Base-by-base conservation (phyloP, 1,140 invertebrate species). In the Belonocnema kinseyi region DNA sequence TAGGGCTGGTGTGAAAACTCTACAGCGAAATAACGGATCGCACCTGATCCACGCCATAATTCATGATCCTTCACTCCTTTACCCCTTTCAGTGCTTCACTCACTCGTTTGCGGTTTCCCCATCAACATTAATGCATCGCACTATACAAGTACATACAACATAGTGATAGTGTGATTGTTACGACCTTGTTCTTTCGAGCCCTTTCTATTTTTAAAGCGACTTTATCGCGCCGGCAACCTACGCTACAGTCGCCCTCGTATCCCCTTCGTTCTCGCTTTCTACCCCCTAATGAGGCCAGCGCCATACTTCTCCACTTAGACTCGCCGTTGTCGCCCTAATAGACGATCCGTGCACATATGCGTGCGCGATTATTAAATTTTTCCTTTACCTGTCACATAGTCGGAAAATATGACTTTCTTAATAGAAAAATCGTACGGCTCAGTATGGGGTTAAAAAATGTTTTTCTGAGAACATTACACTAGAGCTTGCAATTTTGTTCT, bases 201-300 rank as follows among this genome's bases (percentile, higher is more conserved):
- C 72, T 73, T 77, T 77, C 76, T 77, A 77, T 77, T 77, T 77
- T 77, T 77, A 77, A 77, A 73, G 56, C 71, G 53, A 72, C 76
- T 77, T 77, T 77, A 77, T 77, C 76, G 72, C 52, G 51, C 76
- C 72, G 72, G 14, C 75, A 33, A 17, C 75, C 52, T 53, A 76
- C 50, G 33, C 52, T 53, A 76, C 50, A n/a, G 56, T 46, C 76
- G 19, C 75, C 56, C 58, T 66, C 8, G 53, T 71, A 16, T 26
- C 70, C 76, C 56, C 76, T 71, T 61, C 75, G 52, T 71, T 72
- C 75, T 77, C 71, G 33, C 76, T 77, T 73, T 71, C 73, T 77
- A 77, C 76, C 71, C 53, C 52, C 71, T 77, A 77, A 77, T 54
- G 76, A 77, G 76, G 76, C 76, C 76, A 73, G 76, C 52, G 72